These are phyloP conservation scores for Ryuthela nishihirai DNA, from an alignment of 2,888 invertebrate species.

Conservation along the genomic window DNA sequence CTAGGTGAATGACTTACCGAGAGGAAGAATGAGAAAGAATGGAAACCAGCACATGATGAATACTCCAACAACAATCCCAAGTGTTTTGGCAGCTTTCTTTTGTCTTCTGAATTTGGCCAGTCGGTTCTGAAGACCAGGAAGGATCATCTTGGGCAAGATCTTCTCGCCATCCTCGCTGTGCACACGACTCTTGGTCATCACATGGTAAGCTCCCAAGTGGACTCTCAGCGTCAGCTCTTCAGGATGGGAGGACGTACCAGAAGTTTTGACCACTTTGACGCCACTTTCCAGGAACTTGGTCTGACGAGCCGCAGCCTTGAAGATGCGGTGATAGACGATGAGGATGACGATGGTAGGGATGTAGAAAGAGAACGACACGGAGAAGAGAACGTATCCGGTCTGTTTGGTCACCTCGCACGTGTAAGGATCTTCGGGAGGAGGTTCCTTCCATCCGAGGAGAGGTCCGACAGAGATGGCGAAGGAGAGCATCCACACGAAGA, in stretches of 20 bases:
- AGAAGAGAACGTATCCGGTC: slow-evolving; percentile 62
- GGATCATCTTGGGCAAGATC: background rate
- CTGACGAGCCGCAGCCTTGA: slow-evolving; percentile 56
- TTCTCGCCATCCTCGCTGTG: background rate
- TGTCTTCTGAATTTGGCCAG: slow-evolving; percentile 58
- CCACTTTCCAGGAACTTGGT: slow-evolving; percentile 55
- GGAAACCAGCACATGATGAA: slow-evolving; percentile 66
- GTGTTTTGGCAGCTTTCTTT: slow-evolving; percentile 63
- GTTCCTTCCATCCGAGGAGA: slow-evolving; percentile 58
- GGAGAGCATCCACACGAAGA: slow-evolving; percentile 60
- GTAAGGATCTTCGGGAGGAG: slow-evolving; percentile 52
- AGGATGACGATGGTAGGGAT: slow-evolving; percentile 61
- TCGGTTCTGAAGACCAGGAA: slow-evolving; percentile 15
- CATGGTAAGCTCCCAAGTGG: slow-evolving; percentile 41
- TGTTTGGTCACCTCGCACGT: slow-evolving; percentile 59
- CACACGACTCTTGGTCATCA: background rate
- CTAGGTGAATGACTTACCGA: too few relatives aligned
- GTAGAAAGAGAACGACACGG: slow-evolving; percentile 63
- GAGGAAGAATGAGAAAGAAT: slow-evolving; percentile 63
- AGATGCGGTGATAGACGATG: slow-evolving; percentile 60
- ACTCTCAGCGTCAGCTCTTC: slow-evolving; percentile 50
- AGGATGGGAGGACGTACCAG: slow-evolving; percentile 2
- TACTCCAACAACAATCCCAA: slow-evolving; percentile 63
- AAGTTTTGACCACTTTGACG: slow-evolving; percentile 51
- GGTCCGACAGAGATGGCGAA: slow-evolving; percentile 61